Conservation (phyloP, 2,113 vertebrate genomes). For the Gavia stellata region DNA sequence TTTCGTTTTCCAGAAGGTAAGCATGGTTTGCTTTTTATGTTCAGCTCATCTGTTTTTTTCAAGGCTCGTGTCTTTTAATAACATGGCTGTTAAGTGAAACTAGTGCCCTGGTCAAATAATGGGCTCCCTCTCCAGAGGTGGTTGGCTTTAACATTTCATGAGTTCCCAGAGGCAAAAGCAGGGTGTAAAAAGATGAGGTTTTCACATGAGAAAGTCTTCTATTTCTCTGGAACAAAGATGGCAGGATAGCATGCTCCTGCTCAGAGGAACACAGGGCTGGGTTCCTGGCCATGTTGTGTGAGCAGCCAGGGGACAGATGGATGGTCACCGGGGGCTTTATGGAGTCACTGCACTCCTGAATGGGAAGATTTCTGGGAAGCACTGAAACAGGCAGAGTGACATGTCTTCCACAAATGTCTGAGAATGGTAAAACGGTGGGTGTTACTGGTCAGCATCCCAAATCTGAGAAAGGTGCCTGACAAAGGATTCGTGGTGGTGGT, state of each 20-base stretch:
- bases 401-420: neutral
- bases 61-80: neutral
- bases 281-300: neutral
- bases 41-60: neutral
- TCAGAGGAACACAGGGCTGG: neutral
- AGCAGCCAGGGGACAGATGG: neutral
- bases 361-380: neutral
- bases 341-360: neutral
- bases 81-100: neutral
- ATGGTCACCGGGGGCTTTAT: accelerated
- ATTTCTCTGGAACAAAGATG: neutral
- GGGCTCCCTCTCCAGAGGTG: neutral
- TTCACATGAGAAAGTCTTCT: neutral
- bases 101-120: neutral
- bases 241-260: neutral
- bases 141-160: neutral
- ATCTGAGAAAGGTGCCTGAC: no score
- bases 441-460: neutral
- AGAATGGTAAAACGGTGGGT: neutral
- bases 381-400: neutral
- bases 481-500: accelerated
- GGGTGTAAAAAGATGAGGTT: neutral
- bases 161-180: neutral
- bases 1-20: neutral
- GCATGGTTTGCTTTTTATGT: neutral